These are phyloP conservation scores for Megamerina dolium DNA, from an alignment of 2,888 invertebrate species.

Conservation along the genomic window DNA sequence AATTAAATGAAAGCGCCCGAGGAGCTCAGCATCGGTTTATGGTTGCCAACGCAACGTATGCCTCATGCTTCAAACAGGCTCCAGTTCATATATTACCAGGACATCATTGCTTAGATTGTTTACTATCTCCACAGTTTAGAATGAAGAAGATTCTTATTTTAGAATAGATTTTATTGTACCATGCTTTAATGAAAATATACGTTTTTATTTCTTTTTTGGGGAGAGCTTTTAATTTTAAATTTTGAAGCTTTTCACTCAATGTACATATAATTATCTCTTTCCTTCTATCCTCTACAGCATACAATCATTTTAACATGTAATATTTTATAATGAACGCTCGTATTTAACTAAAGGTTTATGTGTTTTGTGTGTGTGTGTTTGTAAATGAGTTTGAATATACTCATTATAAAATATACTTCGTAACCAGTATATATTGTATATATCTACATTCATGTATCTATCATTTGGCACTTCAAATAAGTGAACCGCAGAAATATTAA, in stretches of 20 bases:
- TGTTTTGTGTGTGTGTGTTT: slow-evolving; percentile 31
- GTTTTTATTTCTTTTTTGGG: no score
- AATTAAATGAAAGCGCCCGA: neutral
- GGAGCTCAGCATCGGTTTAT: neutral
- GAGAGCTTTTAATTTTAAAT: no score
- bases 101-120: slow-evolving; percentile 30
- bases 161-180: slow-evolving; percentile 19
- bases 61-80: no score
- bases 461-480: slow-evolving; percentile 19
- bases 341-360: slow-evolving; percentile 38
- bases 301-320: no score
- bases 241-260: neutral
- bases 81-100: no score
- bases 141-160: slow-evolving; percentile 32
- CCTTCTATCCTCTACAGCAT: no score
- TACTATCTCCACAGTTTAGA: no score
- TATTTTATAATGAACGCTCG: slow-evolving; percentile 39
- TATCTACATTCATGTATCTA: neutral
- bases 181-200: no score
- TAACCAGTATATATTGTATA: neutral
- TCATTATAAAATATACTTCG: slow-evolving; percentile 6
- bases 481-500: slow-evolving; percentile 42
- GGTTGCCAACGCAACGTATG: neutral
- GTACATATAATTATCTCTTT: slow-evolving; percentile 10
- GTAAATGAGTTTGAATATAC: neutral